These are phyloP conservation scores for Actinia equina DNA, from an alignment of 64 coral and sea anemone genomes.

Conservation along the genomic window DNA sequence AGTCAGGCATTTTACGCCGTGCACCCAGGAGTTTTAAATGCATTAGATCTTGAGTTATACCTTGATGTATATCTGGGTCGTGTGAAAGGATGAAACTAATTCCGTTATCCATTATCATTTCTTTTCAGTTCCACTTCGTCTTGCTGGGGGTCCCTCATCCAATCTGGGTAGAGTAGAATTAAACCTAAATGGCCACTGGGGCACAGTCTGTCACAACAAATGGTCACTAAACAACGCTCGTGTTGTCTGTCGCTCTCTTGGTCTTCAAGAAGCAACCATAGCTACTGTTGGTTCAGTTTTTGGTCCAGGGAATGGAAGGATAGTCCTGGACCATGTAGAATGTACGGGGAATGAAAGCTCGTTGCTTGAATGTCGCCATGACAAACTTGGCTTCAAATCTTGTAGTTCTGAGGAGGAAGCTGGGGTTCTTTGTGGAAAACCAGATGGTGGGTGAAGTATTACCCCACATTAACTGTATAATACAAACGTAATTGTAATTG, in stretches of 20 bases:
- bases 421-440: constrained; percentile 44
- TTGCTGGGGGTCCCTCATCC: constrained; percentile 6
- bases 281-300: constrained; percentile 31
- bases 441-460: constrained; percentile 2
- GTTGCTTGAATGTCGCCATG: constrained; percentile 20
- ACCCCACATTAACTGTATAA: too few relatives aligned
- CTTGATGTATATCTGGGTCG: not conserved
- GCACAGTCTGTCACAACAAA: constrained; percentile 32
- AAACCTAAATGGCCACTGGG: constrained; percentile 18
- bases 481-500: too few relatives aligned
- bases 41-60: too few relatives aligned
- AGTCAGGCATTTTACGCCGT: too few relatives aligned
- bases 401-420: constrained; percentile 21
- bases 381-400: not conserved
- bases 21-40: too few relatives aligned
- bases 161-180: constrained; percentile 31
- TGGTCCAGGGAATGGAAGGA: constrained; percentile 27
- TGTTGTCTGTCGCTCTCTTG: constrained; percentile 37
- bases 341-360: constrained; percentile 39
- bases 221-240: constrained; percentile 27
- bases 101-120: not conserved
- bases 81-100: too few relatives aligned
- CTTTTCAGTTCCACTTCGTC: constrained; percentile 34
- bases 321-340: constrained; percentile 23
- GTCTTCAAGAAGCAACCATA: constrained; percentile 2